Percentiles rank a stretch among this genome's conserved stretches.
Evolutionary conservation across 2,113 vertebrate genomes (phyloP).

Genomic region (Scortum barcoo): DNA sequence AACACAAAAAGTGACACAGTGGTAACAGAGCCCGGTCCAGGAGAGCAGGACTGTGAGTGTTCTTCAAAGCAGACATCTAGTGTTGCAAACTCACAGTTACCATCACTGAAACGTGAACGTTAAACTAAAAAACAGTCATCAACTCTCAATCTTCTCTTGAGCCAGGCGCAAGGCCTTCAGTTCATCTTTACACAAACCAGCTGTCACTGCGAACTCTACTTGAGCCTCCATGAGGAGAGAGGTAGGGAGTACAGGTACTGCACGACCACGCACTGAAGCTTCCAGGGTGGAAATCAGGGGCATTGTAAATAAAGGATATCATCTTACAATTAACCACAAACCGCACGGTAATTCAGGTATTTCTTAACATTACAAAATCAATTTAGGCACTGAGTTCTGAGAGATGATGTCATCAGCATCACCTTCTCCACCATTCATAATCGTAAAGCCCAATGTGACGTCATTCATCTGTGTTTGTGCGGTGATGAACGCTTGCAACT

Average conservation of each 20-base stretch:
- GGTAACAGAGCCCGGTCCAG: slow-evolving; percentile 15
- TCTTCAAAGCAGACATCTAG: slow-evolving; percentile 6
- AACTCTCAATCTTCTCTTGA: background rate
- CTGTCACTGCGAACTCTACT: slow-evolving; percentile 7
- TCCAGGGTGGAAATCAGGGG: slow-evolving; percentile 20
- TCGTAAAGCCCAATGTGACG: slow-evolving; percentile 11
- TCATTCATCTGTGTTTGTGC: slow-evolving; percentile 36
- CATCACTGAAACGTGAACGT: slow-evolving; percentile 12
- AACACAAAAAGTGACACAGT: background rate
- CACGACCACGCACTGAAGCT: background rate
- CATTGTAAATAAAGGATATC: slow-evolving; percentile 39
- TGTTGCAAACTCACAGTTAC: slow-evolving; percentile 24
- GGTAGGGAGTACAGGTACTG: slow-evolving; percentile 55
- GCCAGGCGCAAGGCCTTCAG: slow-evolving; percentile 1
- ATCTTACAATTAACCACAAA: slow-evolving; percentile 35
- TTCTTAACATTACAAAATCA: slow-evolving; percentile 47
- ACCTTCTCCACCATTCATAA: slow-evolving; percentile 5
- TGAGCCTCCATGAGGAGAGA: slow-evolving; percentile 52
- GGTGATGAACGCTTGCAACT: background rate
- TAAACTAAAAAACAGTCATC: background rate
- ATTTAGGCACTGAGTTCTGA: slow-evolving; percentile 63
- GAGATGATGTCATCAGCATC: slow-evolving; percentile 27
- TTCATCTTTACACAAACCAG: background rate
- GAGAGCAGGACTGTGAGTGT: background rate
- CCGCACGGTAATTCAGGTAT: background rate